Conservation (phyloP, 2,888 invertebrate species). For the Drosophila helvetica region DNA sequence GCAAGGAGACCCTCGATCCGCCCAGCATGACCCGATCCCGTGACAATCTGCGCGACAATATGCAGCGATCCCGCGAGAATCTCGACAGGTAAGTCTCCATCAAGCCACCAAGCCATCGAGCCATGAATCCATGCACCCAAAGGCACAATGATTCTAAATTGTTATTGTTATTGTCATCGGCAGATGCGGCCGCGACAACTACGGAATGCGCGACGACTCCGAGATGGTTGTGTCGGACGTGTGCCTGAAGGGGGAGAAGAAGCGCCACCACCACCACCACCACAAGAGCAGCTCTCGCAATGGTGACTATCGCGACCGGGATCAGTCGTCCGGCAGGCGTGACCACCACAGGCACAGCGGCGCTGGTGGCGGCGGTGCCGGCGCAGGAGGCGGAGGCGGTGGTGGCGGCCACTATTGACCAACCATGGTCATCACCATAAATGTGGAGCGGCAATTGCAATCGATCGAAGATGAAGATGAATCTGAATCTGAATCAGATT, state of each 20-base stretch:
- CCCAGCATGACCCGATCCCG: conserved; percentile 84
- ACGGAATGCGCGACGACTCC: conserved; percentile 88
- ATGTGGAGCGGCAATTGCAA: conserved; percentile 81
- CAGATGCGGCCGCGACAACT: conserved; percentile 82
- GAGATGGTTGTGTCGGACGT: conserved; percentile 91
- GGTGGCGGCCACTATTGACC: conserved; percentile 84
- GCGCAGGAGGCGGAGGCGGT: conserved; percentile 63
- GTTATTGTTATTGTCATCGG: neutral
- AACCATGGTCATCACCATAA: conserved; percentile 84
- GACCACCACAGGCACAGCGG: conserved; percentile 83
- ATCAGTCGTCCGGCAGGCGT: conserved; percentile 81
- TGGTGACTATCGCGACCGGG: conserved; percentile 83
- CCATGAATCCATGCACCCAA: neutral
- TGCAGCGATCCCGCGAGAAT: conserved; percentile 84
- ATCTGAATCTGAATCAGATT: conserved; percentile 43
- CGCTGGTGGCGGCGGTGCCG: conserved; percentile 74
- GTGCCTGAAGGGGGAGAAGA: conserved; percentile 84
- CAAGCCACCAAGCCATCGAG: no score
- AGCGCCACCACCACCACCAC: conserved; percentile 84
- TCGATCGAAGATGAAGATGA: conserved; percentile 5
- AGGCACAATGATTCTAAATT: no score
- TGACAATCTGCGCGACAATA: conserved; percentile 83
- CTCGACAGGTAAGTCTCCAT: conserved; percentile 81
- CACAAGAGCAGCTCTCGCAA: conserved; percentile 83
- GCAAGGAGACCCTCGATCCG: conserved; percentile 90